These are phyloP conservation scores for Leiothrix lutea DNA, from an alignment of 2,113 vertebrate genomes.

Conservation along the genomic window DNA sequence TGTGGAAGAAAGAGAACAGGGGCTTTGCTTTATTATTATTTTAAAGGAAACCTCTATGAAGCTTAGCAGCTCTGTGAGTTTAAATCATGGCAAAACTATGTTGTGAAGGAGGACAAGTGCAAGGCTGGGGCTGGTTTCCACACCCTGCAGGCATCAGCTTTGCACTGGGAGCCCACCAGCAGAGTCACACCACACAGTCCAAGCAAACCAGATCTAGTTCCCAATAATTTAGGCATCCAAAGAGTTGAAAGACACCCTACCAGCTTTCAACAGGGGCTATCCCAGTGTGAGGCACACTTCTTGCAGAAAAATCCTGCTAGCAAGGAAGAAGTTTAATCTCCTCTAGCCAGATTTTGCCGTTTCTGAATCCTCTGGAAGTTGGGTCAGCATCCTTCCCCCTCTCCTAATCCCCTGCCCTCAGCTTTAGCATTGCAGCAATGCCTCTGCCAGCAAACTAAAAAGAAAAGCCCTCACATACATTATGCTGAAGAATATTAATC, in stretches of 20 bases:
- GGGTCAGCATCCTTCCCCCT: not conserved
- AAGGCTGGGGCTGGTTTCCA: not conserved
- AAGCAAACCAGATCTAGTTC: not conserved
- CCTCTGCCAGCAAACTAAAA: conserved; percentile 4
- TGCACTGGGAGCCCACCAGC: not conserved
- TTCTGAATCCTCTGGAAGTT: not conserved
- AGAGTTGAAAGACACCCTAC: not conserved
- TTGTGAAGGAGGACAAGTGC: not conserved
- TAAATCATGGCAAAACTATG: not conserved
- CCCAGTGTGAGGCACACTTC: not conserved
- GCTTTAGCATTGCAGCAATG: not conserved
- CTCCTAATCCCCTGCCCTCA: not conserved
- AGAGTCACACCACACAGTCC: not conserved
- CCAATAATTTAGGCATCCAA: not conserved
- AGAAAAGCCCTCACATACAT: conserved; percentile 10
- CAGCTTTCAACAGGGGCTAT: not conserved
- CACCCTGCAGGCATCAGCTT: not conserved
- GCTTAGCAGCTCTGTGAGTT: not conserved
- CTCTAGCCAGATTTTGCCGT: not conserved
- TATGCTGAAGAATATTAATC: conserved; percentile 49
- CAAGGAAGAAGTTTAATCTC: not conserved
- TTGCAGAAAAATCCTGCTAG: not conserved
- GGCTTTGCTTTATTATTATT: not conserved
- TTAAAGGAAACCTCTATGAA: not conserved
- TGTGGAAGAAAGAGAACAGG: not conserved